A percentile compares a stretch with the other conserved stretches of the same genome.
These are phyloP conservation scores for Channa argus DNA, from an alignment of 2,113 vertebrate genomes.

Conservation along the genomic window DNA sequence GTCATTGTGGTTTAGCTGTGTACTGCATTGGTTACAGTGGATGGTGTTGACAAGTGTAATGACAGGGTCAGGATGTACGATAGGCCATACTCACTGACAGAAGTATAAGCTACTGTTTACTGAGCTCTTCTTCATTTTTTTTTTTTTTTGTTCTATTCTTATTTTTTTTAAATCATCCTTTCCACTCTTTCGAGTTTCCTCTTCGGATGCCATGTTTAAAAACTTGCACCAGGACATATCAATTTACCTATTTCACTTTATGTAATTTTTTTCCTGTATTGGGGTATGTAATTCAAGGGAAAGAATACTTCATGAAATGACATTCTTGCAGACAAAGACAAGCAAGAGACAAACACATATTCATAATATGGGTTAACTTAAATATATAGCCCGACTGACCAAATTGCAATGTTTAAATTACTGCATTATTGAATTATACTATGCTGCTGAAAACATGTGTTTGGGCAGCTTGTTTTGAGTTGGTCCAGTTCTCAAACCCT, in stretches of 20 bases:
- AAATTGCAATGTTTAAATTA: background rate
- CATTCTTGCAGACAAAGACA: too few species aligned
- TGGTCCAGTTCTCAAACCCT: slow-evolving; percentile 6
- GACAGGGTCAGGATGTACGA: slow-evolving; percentile 88
- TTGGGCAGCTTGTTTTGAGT: background rate
- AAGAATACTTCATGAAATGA: background rate
- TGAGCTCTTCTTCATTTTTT: slow-evolving; percentile 55
- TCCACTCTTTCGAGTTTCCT: slow-evolving; percentile 9
- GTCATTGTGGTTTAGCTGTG: slow-evolving; percentile 78
- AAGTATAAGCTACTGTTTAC: slow-evolving; percentile 81
- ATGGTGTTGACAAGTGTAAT: slow-evolving; percentile 92
- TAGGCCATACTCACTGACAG: slow-evolving; percentile 86
- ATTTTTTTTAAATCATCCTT: slow-evolving; percentile 7
- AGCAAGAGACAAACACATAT: too few species aligned
- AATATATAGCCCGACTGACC: background rate
- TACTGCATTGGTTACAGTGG: slow-evolving; percentile 89
- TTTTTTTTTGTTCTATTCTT: slow-evolving; percentile 24
- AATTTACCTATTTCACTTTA: background rate
- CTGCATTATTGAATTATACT: background rate
- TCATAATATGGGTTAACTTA: too few species aligned
- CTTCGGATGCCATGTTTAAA: slow-evolving; percentile 76
- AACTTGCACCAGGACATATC: background rate
- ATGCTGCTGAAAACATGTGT: background rate
- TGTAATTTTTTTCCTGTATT: background rate
- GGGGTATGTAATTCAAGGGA: slow-evolving; percentile 4